These are phyloP conservation scores for Bucco capensis DNA, from an alignment of 2,113 vertebrate genomes.

Conservation along the genomic window DNA sequence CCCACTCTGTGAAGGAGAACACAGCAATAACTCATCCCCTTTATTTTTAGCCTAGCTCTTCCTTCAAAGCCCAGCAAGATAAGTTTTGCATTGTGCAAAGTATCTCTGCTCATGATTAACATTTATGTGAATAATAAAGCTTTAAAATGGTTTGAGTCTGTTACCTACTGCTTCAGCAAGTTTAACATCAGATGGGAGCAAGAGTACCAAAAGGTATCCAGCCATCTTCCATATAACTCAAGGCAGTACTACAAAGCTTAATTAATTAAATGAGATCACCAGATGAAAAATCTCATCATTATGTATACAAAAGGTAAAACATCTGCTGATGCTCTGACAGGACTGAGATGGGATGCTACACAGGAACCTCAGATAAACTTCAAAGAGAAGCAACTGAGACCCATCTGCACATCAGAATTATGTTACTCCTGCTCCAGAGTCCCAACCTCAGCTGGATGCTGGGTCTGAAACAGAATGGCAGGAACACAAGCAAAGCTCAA, in stretches of 20 bases:
- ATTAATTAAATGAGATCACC: slow-evolving; percentile 50
- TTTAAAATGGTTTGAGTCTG: slow-evolving; percentile 54
- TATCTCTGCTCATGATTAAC: slow-evolving; percentile 27
- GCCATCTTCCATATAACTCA: slow-evolving; percentile 5
- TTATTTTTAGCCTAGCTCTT: slow-evolving; percentile 47
- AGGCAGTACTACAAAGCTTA: slow-evolving; percentile 17
- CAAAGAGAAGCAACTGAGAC: background rate
- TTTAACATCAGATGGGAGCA: slow-evolving; percentile 37
- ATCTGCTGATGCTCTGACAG: background rate
- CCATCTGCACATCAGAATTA: background rate
- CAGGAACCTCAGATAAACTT: background rate
- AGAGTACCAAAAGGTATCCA: slow-evolving; percentile 18
- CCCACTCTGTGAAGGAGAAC: slow-evolving; percentile 24
- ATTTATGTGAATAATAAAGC: slow-evolving; percentile 39
- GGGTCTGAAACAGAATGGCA: background rate
- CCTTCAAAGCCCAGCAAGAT: slow-evolving; percentile 46
- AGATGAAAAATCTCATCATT: slow-evolving; percentile 28
- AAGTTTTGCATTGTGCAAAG: background rate
- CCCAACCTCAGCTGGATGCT: background rate
- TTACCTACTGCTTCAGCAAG: slow-evolving; percentile 47
- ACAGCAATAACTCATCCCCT: slow-evolving; percentile 17
- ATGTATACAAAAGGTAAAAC: background rate
- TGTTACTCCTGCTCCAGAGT: background rate
- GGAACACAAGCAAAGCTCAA: background rate
- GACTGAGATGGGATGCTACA: background rate